These are phyloP conservation scores for Grallaria varia DNA, from an alignment of 2,113 vertebrate species.

Conservation along the genomic window DNA sequence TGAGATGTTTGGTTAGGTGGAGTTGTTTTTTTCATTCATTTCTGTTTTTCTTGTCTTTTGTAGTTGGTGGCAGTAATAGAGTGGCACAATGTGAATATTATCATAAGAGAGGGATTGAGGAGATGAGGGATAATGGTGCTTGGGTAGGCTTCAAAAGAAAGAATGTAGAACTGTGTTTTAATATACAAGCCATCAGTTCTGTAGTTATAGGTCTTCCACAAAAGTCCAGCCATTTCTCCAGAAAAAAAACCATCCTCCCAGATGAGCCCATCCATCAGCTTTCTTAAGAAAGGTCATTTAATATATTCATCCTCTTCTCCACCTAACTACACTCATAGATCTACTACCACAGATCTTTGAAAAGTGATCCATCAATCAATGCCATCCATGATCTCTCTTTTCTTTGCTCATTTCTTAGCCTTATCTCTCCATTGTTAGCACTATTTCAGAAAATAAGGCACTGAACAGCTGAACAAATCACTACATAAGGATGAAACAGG, in stretches of 20 bases:
- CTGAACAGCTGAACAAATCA: background rate
- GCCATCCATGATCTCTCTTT: background rate
- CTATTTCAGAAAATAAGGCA: background rate
- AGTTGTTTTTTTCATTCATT: rapidly evolving
- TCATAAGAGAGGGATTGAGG: background rate
- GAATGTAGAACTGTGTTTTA: background rate
- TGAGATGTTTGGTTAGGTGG: background rate
- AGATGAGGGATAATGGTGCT: background rate
- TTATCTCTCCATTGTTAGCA: background rate
- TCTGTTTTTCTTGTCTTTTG: background rate
- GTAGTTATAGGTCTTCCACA: background rate
- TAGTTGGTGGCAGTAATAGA: background rate
- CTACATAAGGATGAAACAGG: background rate
- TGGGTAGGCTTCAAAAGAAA: background rate
- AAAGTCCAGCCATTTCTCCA: background rate
- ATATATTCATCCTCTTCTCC: background rate
- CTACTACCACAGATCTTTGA: background rate
- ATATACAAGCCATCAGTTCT: background rate
- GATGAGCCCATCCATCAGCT: background rate
- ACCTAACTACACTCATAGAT: background rate
- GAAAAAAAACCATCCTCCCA: background rate
- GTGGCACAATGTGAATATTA: background rate
- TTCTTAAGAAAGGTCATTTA: background rate
- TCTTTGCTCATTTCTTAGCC: background rate
- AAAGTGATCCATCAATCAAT: background rate